Percentiles rank a stretch among this genome's conserved stretches.
These are phyloP conservation scores for Epicampocera succincta DNA, from an alignment of 2,888 invertebrate genomes.

Conservation along the genomic window DNA sequence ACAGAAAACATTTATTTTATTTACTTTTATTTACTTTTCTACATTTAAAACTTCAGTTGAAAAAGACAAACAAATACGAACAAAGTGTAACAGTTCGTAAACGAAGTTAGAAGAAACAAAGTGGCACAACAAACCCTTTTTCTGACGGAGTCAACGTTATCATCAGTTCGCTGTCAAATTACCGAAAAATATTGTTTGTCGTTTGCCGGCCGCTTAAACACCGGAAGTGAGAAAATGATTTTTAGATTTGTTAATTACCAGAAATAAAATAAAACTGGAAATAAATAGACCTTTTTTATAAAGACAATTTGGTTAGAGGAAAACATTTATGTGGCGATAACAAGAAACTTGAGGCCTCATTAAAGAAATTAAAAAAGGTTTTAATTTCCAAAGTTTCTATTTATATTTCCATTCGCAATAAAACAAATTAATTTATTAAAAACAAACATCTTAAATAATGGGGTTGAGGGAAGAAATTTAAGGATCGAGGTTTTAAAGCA, in stretches of 20 bases:
- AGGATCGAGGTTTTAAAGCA: too few species aligned
- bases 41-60: constrained; percentile 4
- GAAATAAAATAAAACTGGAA: background rate
- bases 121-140: background rate
- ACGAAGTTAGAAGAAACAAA: background rate
- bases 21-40: constrained; percentile 6
- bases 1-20: too few species aligned
- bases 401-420: constrained; percentile 9
- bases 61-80: constrained; percentile 18
- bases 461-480: too few species aligned
- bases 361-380: constrained; percentile 41
- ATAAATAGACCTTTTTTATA: constrained; percentile 10
- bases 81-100: constrained; percentile 33
- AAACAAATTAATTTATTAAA: too few species aligned
- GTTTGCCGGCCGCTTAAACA: constrained; percentile 6
- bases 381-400: constrained; percentile 44
- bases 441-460: too few species aligned
- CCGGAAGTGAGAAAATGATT: constrained; percentile 58
- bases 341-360: constrained; percentile 17
- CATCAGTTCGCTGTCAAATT: constrained; percentile 20
- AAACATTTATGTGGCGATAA: background rate
- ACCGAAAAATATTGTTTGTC: constrained; percentile 1
- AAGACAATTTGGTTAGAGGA: background rate
- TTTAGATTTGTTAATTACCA: constrained; percentile 1
- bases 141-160: constrained; percentile 24